These are phyloP conservation scores for Cynopterus sphinx DNA, from an alignment of 2,797 vertebrate genomes.

Conservation along the genomic window DNA sequence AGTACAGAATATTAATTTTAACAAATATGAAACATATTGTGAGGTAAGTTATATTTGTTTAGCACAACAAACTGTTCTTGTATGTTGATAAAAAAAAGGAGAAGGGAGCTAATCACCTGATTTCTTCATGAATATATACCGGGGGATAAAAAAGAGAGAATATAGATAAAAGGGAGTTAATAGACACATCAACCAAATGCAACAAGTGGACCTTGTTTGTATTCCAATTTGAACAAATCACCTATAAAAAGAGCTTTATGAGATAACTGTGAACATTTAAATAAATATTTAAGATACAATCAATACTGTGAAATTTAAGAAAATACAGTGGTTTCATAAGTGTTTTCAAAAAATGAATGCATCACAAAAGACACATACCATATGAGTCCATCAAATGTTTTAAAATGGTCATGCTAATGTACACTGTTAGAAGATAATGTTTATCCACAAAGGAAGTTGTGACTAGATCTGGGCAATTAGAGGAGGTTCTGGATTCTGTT, in stretches of 20 bases:
- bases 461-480: not conserved
- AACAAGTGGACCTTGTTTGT: not conserved
- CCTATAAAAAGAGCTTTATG: not conserved
- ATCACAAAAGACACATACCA: not conserved
- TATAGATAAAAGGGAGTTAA: not conserved
- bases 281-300: not conserved
- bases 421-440: not conserved
- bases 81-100: not conserved
- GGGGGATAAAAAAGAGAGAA: not conserved
- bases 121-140: not conserved
- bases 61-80: not conserved
- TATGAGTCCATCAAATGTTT: not conserved
- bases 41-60: slow-evolving; percentile 14
- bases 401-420: not conserved
- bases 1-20: slow-evolving; percentile 23
- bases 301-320: not conserved
- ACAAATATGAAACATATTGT: not conserved
- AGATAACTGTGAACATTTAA: not conserved
- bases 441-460: not conserved
- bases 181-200: not conserved
- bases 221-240: not conserved
- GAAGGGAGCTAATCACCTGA: not conserved
- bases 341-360: not conserved
- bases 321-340: not conserved
- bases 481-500: not conserved